phyloP scores from a whole-genome alignment of 2,888 invertebrate genomes.

The Taenaris catops region DNA sequence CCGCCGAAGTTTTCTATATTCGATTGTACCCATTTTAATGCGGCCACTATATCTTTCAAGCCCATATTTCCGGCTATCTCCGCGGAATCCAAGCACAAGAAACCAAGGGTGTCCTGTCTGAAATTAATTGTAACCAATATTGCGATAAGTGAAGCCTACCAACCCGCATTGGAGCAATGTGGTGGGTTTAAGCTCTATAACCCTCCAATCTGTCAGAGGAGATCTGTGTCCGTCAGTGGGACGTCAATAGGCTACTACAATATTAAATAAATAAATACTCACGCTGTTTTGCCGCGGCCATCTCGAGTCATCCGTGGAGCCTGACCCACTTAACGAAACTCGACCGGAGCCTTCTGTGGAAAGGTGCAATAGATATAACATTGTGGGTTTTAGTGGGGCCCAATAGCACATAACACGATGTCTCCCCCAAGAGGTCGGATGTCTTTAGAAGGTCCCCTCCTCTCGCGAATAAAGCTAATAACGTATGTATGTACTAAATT shows the following conservation, averaged over 20 bases:
- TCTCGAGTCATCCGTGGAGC: constrained; percentile 84
- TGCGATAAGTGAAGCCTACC: no score
- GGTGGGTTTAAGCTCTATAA: no score
- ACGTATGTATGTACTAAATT: no score
- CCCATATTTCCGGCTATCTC: constrained; percentile 51
- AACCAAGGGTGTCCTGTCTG: constrained; percentile 43
- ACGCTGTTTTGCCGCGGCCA: constrained; percentile 93
- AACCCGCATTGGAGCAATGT: no score
- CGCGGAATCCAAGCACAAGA: constrained; percentile 38
- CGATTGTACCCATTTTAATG: constrained; percentile 41
- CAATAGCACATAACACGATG: no score
- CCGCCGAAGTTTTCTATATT: constrained; percentile 50
- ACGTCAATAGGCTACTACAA: no score
- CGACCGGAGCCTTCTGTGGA: constrained; percentile 83
- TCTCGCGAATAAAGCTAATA: no score
- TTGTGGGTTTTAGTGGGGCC: not conserved
- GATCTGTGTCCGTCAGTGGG: no score
- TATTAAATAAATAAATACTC: no score
- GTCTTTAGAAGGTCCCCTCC: no score
- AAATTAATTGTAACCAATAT: constrained; percentile 48
- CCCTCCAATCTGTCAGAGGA: no score
- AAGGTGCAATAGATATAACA: not conserved
- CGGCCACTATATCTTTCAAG: constrained; percentile 48
- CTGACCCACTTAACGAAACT: constrained; percentile 85
- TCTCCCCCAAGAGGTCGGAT: no score